phyloP scores from a whole-genome alignment of 2,888 invertebrate species.

The Epicampocera succincta region DNA sequence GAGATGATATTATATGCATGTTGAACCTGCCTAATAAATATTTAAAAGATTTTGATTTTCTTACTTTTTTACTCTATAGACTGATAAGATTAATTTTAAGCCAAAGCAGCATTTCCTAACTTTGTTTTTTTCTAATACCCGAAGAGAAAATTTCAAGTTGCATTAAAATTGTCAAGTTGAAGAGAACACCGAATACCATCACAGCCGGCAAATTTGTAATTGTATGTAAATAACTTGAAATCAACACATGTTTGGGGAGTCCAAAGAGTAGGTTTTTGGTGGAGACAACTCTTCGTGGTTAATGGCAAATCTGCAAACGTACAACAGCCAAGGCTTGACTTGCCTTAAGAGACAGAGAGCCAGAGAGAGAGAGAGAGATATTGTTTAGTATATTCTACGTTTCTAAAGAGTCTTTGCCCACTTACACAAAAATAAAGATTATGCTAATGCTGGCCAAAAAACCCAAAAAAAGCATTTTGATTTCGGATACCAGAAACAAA shows the following conservation, averaged over 20 bases:
- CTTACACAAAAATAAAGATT: conserved; percentile 43
- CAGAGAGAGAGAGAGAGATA: conserved; percentile 6
- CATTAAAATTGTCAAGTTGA: too few relatives aligned
- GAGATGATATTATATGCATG: too few relatives aligned
- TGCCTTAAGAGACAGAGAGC: too few relatives aligned
- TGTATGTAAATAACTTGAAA: conserved; percentile 63
- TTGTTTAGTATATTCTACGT: background rate
- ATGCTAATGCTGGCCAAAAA: conserved; percentile 56
- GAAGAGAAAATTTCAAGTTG: conserved; percentile 27
- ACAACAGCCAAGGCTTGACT: too few relatives aligned
- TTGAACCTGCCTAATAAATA: too few relatives aligned
- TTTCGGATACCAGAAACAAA: background rate
- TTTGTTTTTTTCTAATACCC: too few relatives aligned
- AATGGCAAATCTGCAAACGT: too few relatives aligned
- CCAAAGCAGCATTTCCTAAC: too few relatives aligned
- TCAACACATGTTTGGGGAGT: conserved; percentile 23
- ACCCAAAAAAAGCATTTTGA: background rate
- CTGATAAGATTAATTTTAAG: too few relatives aligned
- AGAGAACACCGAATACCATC: background rate
- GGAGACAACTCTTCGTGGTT: too few relatives aligned
- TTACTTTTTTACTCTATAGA: too few relatives aligned
- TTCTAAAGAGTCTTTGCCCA: conserved; percentile 8
- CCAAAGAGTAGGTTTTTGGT: background rate
- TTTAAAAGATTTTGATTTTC: too few relatives aligned
- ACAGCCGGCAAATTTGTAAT: conserved; percentile 54